These are phyloP conservation scores for Stenopsyche tienmushanensis DNA, from an alignment of 1,140 invertebrate species.

Conservation along the genomic window DNA sequence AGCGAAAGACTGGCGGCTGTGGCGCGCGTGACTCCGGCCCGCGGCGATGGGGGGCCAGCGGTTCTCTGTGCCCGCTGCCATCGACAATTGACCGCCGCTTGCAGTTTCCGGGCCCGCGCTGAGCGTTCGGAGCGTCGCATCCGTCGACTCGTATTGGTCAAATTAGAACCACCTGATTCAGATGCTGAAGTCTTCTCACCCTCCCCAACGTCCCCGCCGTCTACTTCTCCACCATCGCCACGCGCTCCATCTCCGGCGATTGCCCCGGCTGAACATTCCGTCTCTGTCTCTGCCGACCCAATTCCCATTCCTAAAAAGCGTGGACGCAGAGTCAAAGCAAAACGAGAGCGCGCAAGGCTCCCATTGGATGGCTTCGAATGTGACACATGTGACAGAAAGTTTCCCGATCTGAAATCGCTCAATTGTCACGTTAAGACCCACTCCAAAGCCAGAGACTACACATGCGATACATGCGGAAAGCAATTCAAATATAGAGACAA, in stretches of 20 bases:
- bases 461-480: conserved; percentile 37
- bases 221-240: neutral
- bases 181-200: neutral
- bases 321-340: neutral
- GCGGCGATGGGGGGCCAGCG: neutral
- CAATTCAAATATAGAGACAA: conserved; percentile 40
- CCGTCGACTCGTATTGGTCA: neutral
- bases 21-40: neutral
- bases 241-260: neutral
- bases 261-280: neutral
- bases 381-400: conserved; percentile 22
- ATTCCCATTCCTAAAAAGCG: neutral
- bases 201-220: neutral
- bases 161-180: neutral
- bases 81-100: neutral
- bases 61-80: neutral
- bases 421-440: conserved; percentile 34
- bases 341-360: neutral
- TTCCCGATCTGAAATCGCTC: conserved; percentile 22
- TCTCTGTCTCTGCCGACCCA: neutral
- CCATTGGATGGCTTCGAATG: conserved; percentile 9
- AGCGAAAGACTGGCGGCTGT: neutral
- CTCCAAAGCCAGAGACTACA: conserved; percentile 29
- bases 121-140: conserved; percentile 5
- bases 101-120: neutral